Conservation (phyloP, 2,888 invertebrate genomes). For the Yponomeuta evonymella region DNA sequence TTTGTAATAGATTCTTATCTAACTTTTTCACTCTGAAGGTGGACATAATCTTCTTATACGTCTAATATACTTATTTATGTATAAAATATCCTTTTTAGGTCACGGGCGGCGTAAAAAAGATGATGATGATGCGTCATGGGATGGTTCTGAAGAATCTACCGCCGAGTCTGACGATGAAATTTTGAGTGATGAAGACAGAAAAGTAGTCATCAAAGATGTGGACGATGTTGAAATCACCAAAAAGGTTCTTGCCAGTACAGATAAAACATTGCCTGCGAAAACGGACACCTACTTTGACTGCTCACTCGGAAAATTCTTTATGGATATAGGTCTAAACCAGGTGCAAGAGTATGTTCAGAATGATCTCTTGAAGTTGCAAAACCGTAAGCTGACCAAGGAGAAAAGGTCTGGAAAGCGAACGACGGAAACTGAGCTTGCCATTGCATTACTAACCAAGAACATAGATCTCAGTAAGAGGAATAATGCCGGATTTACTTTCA, state of each 20-base stretch:
- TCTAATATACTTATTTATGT: not conserved
- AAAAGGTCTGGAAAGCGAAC: constrained; percentile 77
- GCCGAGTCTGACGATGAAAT: constrained; percentile 72
- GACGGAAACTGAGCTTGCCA: constrained; percentile 83
- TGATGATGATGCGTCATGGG: constrained; percentile 77
- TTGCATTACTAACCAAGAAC: constrained; percentile 88
- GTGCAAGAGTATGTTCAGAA: constrained; percentile 95
- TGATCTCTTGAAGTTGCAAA: constrained; percentile 92
- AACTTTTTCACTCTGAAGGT: no score
- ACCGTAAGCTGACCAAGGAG: constrained; percentile 86
- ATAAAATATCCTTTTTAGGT: constrained; percentile 28
- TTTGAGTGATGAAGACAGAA: constrained; percentile 58
- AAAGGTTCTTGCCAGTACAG: constrained; percentile 35
- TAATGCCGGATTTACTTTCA: constrained; percentile 86
- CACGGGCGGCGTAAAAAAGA: constrained; percentile 49
- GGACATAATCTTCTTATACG: no score
- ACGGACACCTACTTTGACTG: constrained; percentile 87
- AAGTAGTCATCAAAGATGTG: constrained; percentile 70
- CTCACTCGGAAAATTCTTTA: constrained; percentile 92
- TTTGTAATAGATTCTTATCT: no score
- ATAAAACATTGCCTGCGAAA: constrained; percentile 47
- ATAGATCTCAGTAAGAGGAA: constrained; percentile 90
- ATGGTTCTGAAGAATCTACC: constrained; percentile 56
- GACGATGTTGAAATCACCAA: constrained; percentile 51
- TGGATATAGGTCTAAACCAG: constrained; percentile 92